Evolutionary conservation across 2,113 vertebrate genomes (phyloP).

Genomic region (Bungarus multicinctus): DNA sequence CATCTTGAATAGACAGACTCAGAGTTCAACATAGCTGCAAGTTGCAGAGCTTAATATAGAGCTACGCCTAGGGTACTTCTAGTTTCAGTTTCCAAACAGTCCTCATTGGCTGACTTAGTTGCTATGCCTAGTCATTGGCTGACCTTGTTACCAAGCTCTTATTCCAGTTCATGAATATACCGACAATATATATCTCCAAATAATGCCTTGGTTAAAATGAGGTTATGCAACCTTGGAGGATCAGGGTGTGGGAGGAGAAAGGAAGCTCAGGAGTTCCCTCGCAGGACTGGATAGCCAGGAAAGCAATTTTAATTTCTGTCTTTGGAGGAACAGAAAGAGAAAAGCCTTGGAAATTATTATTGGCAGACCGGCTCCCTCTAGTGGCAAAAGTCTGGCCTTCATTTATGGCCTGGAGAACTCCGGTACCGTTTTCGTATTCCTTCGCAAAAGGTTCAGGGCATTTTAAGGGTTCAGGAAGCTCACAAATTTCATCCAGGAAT

Average conservation of each 20-base stretch:
- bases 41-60: too few relatives aligned
- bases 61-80: too few relatives aligned
- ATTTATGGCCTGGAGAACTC: neutral
- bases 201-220: neutral
- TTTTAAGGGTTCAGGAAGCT: neutral
- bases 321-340: neutral
- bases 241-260: neutral
- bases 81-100: too few relatives aligned
- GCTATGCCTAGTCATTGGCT: too few relatives aligned
- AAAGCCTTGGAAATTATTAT: neutral
- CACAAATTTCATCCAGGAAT: neutral
- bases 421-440: neutral
- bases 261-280: neutral
- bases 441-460: neutral
- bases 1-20: too few relatives aligned
- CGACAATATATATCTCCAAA: neutral
- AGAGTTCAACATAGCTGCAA: too few relatives aligned
- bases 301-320: neutral
- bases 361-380: slow-evolving; percentile 2
- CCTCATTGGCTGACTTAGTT: too few relatives aligned
- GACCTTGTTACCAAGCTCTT: too few relatives aligned
- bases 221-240: neutral
- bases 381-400: neutral
- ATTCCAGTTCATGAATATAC: too few relatives aligned
- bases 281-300: neutral